phyloP scores from a whole-genome alignment of 2,797 vertebrate species.

The Rhyacichthys aspro region DNA sequence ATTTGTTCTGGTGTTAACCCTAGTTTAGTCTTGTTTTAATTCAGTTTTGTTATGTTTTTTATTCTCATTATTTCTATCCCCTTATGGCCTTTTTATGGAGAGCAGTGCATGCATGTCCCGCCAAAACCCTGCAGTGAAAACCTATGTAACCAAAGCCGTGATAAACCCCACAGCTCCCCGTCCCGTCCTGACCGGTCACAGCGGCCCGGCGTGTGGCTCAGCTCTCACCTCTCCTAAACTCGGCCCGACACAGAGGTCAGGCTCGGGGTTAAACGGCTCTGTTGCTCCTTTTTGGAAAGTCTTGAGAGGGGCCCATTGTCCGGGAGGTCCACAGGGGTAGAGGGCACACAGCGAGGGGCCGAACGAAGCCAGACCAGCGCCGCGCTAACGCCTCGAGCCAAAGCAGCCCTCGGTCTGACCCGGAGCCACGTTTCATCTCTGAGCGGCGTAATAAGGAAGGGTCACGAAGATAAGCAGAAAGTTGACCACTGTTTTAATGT shows the following conservation, averaged over 20 bases:
- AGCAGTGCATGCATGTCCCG: no score
- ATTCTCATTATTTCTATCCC: no score
- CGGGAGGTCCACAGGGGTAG: constrained; percentile 46
- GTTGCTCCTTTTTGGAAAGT: constrained; percentile 61
- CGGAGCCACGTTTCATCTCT: constrained; percentile 70
- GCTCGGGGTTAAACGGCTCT: constrained; percentile 78
- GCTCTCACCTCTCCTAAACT: constrained; percentile 62
- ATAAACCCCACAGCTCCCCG: neutral
- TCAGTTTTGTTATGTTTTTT: no score
- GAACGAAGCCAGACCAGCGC: constrained; percentile 39
- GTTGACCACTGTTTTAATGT: constrained; percentile 63
- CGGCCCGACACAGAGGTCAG: constrained; percentile 76
- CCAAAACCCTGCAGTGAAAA: no score
- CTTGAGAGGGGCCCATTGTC: constrained; percentile 80
- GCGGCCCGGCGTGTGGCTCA: constrained; percentile 59
- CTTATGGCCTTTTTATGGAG: no score
- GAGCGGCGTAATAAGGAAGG: constrained; percentile 66
- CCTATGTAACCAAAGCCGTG: no score
- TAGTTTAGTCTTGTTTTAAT: no score
- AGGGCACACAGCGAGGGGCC: constrained; percentile 64
- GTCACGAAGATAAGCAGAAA: constrained; percentile 71
- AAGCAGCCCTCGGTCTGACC: constrained; percentile 74
- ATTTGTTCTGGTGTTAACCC: no score
- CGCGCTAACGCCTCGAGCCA: constrained; percentile 61
- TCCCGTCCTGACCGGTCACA: constrained; percentile 22